Conservation (phyloP, 1,140 invertebrate genomes). For the Mya arenaria region DNA sequence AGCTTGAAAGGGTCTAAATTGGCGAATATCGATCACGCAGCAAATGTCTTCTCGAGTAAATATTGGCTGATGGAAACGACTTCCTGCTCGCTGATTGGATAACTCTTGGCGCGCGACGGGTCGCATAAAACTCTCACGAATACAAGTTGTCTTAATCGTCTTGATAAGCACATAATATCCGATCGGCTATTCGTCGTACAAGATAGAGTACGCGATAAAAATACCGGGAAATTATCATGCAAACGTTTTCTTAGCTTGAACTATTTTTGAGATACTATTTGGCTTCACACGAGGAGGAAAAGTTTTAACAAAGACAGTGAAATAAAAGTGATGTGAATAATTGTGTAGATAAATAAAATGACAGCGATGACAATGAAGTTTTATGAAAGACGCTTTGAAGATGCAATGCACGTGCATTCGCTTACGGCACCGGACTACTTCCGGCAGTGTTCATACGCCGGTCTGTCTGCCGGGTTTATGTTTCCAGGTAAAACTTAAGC, state of each 20-base stretch:
- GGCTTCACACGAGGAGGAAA: not conserved
- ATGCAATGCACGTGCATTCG: constrained; percentile 41
- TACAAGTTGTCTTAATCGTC: not conserved
- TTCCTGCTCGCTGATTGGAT: constrained; percentile 53
- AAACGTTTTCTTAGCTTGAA: too few relatives aligned
- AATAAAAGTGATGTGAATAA: too few relatives aligned
- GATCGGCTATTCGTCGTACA: too few relatives aligned
- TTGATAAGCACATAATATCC: not conserved
- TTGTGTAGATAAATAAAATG: too few relatives aligned
- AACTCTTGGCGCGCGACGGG: constrained; percentile 36
- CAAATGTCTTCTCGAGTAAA: constrained; percentile 55
- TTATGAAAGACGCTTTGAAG: constrained; percentile 46
- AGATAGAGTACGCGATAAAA: too few relatives aligned
- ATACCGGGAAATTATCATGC: too few relatives aligned
- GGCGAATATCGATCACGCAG: constrained; percentile 44
- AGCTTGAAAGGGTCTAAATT: constrained; percentile 8
- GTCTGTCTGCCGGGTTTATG: constrained; percentile 37
- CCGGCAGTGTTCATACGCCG: constrained; percentile 52
- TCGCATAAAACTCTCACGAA: constrained; percentile 49
- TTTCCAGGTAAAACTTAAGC: constrained; percentile 50
- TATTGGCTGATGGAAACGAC: constrained; percentile 58
- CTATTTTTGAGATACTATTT: too few relatives aligned
- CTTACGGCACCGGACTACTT: constrained; percentile 44
- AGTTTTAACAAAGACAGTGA: not conserved
- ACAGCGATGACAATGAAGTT: constrained; percentile 48